Evolutionary conservation across 37 sponge, comb jelly and placozoan genomes (phyloP), one percentile per base, ranked within the genome.

Genomic region (Ephydatia muelleri): DNA sequence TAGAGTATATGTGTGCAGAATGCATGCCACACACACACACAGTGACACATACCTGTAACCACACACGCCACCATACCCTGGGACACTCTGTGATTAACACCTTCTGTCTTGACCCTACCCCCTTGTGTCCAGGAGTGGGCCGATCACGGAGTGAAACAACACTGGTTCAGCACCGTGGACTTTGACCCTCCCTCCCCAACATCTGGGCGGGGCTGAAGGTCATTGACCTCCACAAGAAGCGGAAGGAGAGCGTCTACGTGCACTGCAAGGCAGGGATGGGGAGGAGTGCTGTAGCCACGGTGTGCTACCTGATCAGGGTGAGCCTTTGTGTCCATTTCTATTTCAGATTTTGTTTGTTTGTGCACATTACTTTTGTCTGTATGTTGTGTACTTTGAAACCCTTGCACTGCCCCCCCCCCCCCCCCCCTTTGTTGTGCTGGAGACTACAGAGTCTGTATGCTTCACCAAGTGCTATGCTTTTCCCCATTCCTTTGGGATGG

Each of bases 201-300:
- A 88, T 97, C 27, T 34, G 38, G 3, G 64, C 57, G 49, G 93
- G 93, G 21, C 26, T 97, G 48, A 40, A 29, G 19, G 67, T 93
- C 72, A 95, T 97, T 37, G 68, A 90, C 11, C 76, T 65, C 31
- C 57, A 39, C 40, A 79, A 64, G 28, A 16, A 30, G 14, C 72
- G 72, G 26, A 90, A 80, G 21, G 36, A 86, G 28, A 86, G 88
- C 64, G 92, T 91, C 23, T 97, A 97, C 33, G 89, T 97, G 38
- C 97, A 97, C 81, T 97, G 97, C 64, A 97, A 97, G 72, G 95
- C 97, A 28, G 97, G 97, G 23, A 88, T 82, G 65, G 96, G 96
- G 22, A 64, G 97, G 47, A 97, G 97, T 88, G 94, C 96, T 6
- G 80, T 85, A 0, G 83, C 95, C 5, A 85, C 72, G 21, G 83